Evolutionary conservation across 2,888 invertebrate species (phyloP).

Genomic region (Cheiracanthium punctorium): DNA sequence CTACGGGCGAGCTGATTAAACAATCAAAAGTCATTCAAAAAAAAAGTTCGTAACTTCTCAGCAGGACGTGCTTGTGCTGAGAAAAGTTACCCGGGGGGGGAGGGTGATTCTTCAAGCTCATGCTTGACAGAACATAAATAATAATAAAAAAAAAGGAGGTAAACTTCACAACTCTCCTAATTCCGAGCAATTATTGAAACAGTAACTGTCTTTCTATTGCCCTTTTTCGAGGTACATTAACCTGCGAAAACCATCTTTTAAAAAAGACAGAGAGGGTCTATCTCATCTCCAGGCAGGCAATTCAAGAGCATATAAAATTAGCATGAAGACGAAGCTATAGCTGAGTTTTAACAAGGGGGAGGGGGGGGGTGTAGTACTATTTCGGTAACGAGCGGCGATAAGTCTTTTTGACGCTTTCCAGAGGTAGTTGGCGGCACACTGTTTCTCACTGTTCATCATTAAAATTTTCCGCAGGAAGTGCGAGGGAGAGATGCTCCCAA

Average conservation of each 20-base stretch:
- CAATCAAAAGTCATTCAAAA: too few relatives aligned
- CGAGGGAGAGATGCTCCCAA: background rate
- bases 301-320: slow-evolving; percentile 1
- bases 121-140: too few relatives aligned
- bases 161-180: background rate
- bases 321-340: background rate
- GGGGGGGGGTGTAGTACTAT: background rate
- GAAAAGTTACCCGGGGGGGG: too few relatives aligned
- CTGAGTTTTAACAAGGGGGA: background rate
- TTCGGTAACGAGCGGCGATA: background rate
- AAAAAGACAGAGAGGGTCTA: too few relatives aligned
- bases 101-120: too few relatives aligned
- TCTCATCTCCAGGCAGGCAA: slow-evolving; percentile 1
- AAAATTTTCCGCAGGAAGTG: background rate
- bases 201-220: background rate
- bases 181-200: background rate
- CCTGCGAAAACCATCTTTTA: background rate
- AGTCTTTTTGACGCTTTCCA: background rate
- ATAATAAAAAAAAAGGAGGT: background rate
- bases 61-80: too few relatives aligned
- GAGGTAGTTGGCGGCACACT: background rate
- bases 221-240: background rate
- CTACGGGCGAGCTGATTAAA: too few relatives aligned
- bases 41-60: too few relatives aligned
- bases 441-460: background rate